Base-by-base conservation (phyloP, 2,113 vertebrate species). In the Rutilus rutilus region DNA sequence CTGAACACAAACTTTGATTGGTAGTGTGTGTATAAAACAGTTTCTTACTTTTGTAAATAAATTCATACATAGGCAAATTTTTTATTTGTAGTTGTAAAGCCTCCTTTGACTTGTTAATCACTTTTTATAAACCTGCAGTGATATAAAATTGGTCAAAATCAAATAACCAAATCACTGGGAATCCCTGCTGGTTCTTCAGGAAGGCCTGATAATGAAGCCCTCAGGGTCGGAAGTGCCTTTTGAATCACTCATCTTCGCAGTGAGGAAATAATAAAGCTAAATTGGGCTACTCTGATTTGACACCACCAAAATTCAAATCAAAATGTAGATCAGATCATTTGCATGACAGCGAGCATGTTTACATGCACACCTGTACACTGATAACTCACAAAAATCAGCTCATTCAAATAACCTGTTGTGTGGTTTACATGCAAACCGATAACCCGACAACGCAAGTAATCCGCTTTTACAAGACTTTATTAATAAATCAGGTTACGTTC, bases 321-420 rank as follows among this genome's bases (percentile, higher is more conserved):
- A 84, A 75, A 84, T 59, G 50, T 47, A 42, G 67, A 39, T 83
- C 21, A 71, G 33, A 39, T 39, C 1, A 83, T 83, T 83, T 83
- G 69, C 54, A 74, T 62, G 52, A 25, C 50, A 60, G 54, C 42
- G 52, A 67, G 52, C 52, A 57, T 1, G 19, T 57, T 7, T 21
- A 21, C 52, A 54, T 21, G 19, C 52, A 57, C 19, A 57, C 6
- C 19, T 2, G 52, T 57, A 21, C 17, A 19, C 6, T 1, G 6
- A 57, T 57, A 57, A 57, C 52, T 21, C 52, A 21, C 19, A 57
- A 57, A 57, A 57, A 57, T 21, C 6, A 57, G 52, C 52, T 57
- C 7, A 21, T 57, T 57, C 17, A 5, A 52, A 52, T 52, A 50
- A 50, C 47, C 47, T 14, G 14, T 8, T 57, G 19, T 57, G 19